Base-by-base conservation (phyloP, 2,797 vertebrate species). In the Graptemys geographica region DNA sequence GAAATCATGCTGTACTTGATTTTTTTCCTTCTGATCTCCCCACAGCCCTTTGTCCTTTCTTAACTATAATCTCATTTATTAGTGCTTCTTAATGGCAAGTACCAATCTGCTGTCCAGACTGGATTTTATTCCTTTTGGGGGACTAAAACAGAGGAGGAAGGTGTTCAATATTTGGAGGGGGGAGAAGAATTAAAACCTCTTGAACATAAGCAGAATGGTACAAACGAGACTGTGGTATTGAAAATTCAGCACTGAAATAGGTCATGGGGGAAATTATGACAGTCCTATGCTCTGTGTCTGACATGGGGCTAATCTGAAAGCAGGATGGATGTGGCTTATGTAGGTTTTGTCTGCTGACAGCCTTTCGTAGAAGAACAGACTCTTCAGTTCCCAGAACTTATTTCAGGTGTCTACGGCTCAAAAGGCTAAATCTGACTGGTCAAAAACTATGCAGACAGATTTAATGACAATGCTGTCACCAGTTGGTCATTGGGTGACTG, bases 101-200 rank as follows among this genome's bases (percentile, higher is more conserved):
- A 80, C 6, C 78, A 81, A 53, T 84, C 16, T 84, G 59, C 52
- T 28, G 80, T 53, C 23, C n/a, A 83, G 37, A 82, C 19, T 37
- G 85, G 55, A 74, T 82, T 83, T 79, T 87, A 86, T 78, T 49
- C 47, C 74, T 31, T 44, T 47, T 78, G 51, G 51, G 81, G 93
- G 16, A 1, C 25, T 11, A 8, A 59, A 81, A 93, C 87, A 92
- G 33, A 84, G 51, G 84, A 90, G 27, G 10, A 65, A 88, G 87
- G 51, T 33, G n/a, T 1, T 9, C 0, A 0, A 25, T 6, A 1
- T 84, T 41, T 87, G 8, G 83, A 88, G 82, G 10, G 84, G 2
- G 62, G n/a, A 86, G 89, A 89, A 65, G 1, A 3, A 21, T 18
- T 8, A 81, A 78, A 89, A 13, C 11, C 28, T 84, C 41, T 81